Conservation (phyloP, 2,797 vertebrate genomes). For the Rhynchonycteris naso region DNA sequence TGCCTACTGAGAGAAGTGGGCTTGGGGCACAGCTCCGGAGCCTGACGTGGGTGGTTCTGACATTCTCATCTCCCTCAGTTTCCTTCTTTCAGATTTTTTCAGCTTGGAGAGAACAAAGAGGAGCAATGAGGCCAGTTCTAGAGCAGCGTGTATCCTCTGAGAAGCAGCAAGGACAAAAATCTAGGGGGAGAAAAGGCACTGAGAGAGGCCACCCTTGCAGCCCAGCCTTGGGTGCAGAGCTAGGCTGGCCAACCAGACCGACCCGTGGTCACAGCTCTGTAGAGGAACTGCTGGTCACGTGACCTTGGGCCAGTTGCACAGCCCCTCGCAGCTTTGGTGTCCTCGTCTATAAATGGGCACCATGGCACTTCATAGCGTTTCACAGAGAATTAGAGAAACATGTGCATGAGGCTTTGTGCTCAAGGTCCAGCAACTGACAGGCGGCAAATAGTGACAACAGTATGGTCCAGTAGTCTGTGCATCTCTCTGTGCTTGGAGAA, state of each 20-base stretch:
- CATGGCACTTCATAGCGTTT: neutral
- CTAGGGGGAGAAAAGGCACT: neutral
- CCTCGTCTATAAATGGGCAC: neutral
- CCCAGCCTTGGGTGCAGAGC: neutral
- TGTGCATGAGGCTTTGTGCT: neutral
- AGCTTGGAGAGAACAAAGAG: neutral
- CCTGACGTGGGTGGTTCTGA: neutral
- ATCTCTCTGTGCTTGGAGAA: neutral
- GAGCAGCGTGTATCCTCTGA: neutral
- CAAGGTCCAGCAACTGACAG: neutral
- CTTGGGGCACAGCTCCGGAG: neutral
- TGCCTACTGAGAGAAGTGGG: neutral
- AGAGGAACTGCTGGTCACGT: rapidly evolving
- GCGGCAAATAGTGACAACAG: neutral
- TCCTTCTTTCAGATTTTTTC: neutral
- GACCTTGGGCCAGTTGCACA: neutral
- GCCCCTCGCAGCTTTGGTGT: neutral
- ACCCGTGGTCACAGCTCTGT: neutral
- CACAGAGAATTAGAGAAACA: neutral
- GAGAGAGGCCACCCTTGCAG: neutral
- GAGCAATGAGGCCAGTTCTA: neutral
- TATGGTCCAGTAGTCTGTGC: no score
- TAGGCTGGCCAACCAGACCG: neutral
- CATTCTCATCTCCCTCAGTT: neutral
- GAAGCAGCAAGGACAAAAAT: neutral